Conservation (phyloP, 2,797 vertebrate species). For the Acestrorhynchus altus region DNA sequence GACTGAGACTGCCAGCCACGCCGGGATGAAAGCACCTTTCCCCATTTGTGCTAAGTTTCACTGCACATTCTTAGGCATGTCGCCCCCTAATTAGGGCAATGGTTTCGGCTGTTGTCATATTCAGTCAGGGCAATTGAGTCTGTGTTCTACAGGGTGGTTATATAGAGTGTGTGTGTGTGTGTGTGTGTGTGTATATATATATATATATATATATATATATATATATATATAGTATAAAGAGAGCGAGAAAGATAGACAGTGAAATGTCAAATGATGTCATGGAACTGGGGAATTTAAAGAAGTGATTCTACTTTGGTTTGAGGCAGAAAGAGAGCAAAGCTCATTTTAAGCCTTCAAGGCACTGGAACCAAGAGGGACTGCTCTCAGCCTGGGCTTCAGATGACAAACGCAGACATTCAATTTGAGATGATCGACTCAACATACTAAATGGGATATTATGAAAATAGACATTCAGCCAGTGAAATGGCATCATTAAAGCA, state of each 20-base stretch:
- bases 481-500: conserved; percentile 26
- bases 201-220: conserved; percentile 57
- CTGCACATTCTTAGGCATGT: conserved; percentile 82
- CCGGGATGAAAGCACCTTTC: conserved; percentile 79
- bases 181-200: conserved; percentile 3
- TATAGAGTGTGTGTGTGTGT: conserved; percentile 65
- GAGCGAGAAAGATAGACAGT: conserved; percentile 32
- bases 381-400: conserved; percentile 47
- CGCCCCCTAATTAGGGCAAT: conserved; percentile 78
- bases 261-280: conserved; percentile 75
- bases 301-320: conserved; percentile 76
- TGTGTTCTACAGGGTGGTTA: conserved; percentile 78
- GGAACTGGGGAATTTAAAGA: conserved; percentile 74
- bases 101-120: conserved; percentile 78
- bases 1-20: conserved; percentile 78
- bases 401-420: conserved; percentile 49
- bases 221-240: conserved; percentile 1
- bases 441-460: conserved; percentile 48
- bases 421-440: conserved; percentile 53
- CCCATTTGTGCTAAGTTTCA: conserved; percentile 82
- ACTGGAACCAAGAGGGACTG: conserved; percentile 44
- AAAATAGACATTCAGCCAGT: conserved; percentile 29
- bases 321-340: conserved; percentile 68
- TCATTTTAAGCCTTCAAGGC: conserved; percentile 70
- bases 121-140: conserved; percentile 81